These are phyloP conservation scores for Quadriops clusia DNA, from an alignment of 2,888 invertebrate species.

Conservation along the genomic window DNA sequence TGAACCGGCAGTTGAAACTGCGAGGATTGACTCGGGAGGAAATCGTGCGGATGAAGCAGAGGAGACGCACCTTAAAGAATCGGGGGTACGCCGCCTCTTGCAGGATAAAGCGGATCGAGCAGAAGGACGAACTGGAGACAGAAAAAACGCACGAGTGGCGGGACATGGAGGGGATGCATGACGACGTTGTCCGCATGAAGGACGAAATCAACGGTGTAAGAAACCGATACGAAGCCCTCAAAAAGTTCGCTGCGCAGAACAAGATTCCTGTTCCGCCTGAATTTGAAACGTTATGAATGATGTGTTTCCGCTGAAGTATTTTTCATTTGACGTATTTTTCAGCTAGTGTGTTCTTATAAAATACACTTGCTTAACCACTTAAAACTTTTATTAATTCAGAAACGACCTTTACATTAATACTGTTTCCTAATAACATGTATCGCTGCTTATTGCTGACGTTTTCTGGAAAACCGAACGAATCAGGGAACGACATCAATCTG, in stretches of 20 bases:
- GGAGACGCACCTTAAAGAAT: constrained; percentile 89
- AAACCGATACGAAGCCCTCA: constrained; percentile 73
- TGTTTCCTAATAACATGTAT: no score
- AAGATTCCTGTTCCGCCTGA: constrained; percentile 73
- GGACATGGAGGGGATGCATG: constrained; percentile 75
- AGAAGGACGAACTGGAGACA: constrained; percentile 84
- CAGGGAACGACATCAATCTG: no score
- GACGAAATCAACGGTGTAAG: constrained; percentile 68
- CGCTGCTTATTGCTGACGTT: no score
- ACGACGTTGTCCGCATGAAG: constrained; percentile 64
- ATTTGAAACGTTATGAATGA: constrained; percentile 45
- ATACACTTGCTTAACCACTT: no score
- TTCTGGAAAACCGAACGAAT: no score
- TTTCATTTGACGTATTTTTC: no score
- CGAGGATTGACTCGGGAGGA: constrained; percentile 78
- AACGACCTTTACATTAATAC: no score
- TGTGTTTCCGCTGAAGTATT: no score
- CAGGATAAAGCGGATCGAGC: constrained; percentile 86
- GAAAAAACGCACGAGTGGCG: constrained; percentile 77
- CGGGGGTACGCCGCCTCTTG: constrained; percentile 93
- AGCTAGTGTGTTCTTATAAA: no score
- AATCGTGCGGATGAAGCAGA: constrained; percentile 88
- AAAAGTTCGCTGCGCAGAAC: constrained; percentile 70
- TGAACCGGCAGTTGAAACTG: constrained; percentile 79
- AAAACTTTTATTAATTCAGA: no score